Evolutionary conservation across 2,888 invertebrate genomes (phyloP), one percentile per base, ranked within the genome.

Genomic region (Pseudanteris insignis): DNA sequence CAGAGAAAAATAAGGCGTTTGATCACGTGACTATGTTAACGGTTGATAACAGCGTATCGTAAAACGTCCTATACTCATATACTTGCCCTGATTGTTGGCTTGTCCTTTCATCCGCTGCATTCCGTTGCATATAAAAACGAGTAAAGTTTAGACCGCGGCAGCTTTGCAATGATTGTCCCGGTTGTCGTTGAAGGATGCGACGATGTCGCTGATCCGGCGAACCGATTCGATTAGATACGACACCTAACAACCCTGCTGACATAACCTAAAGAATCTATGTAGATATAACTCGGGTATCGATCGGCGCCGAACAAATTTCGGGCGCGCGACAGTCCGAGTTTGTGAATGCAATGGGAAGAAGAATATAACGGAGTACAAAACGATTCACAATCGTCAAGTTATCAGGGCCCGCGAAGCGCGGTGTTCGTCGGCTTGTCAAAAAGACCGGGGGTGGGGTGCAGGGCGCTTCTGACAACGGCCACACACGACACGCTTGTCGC

Each of bases 31-130:
- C 28, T 9, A 14, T 13, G 24, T 21, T 7, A 29, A 40, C 28
- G 28, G 10, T 18, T 40, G 30, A 38, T 21, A 34, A 24, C 38
- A 36, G 36, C 25, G 10, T 28, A 26, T 10, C 18, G 26, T 10
- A 12, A 34, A 36, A 30, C 29, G 30, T 30, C 37, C 30, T 51
- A 18, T 61, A 69, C 75, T 76, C 67, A 30, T 51, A 18, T 61
- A 69, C 75, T 76, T 67, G 79, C 79, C 78, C 77, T 79, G 79
- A 74, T 71, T 79, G 70, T 77, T 78, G 67, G 77, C 69, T 71
- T 80, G 79, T 75, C 79, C 79, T 75, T 79, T 79, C 79, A 79
- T 80, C 79, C 79, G 79, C 79, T 80, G 79, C 79, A 80, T 79
- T 75, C 77, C 79, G 78, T 78, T 67, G 77, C 78, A 79, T 80